Conservation (phyloP, 2,888 invertebrate genomes). For the Lochmaea crataegi region DNA sequence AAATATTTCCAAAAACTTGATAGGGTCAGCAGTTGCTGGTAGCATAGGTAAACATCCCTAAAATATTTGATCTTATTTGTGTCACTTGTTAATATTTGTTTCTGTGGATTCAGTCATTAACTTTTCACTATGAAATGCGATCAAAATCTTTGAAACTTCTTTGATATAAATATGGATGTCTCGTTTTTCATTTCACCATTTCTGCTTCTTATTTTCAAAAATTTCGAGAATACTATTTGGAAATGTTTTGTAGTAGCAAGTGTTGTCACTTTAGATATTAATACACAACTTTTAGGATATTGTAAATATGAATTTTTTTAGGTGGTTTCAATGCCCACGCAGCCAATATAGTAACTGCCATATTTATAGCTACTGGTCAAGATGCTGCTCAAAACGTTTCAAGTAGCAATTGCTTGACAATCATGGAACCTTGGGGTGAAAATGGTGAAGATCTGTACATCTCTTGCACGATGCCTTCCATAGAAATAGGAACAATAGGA, state of each 20-base stretch:
- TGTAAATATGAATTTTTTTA: conserved; percentile 27
- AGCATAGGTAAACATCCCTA: conserved; percentile 73
- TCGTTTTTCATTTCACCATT: too few relatives aligned
- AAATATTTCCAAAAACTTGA: conserved; percentile 91
- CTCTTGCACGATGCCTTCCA: conserved; percentile 95
- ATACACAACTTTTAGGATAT: too few relatives aligned
- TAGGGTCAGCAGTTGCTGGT: conserved; percentile 94
- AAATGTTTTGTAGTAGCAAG: neutral
- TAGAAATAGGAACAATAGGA: conserved; percentile 95
- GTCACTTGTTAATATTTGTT: neutral
- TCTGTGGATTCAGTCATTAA: too few relatives aligned
- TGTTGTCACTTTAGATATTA: too few relatives aligned
- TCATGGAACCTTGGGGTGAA: conserved; percentile 87
- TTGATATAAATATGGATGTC: too few relatives aligned
- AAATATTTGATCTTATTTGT: neutral
- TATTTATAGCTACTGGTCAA: conserved; percentile 97
- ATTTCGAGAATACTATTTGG: neutral
- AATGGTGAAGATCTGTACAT: conserved; percentile 86
- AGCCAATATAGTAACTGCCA: conserved; percentile 96
- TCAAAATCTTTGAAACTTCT: too few relatives aligned
- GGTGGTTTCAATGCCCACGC: conserved; percentile 89
- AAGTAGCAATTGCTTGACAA: conserved; percentile 94
- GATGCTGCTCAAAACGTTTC: conserved; percentile 97
- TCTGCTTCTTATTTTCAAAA: too few relatives aligned
- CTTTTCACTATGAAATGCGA: too few relatives aligned